Evolutionary conservation across 2,113 vertebrate genomes (phyloP), one percentile per base, ranked within the genome.

Genomic region (Lichenostomus cassidix): DNA sequence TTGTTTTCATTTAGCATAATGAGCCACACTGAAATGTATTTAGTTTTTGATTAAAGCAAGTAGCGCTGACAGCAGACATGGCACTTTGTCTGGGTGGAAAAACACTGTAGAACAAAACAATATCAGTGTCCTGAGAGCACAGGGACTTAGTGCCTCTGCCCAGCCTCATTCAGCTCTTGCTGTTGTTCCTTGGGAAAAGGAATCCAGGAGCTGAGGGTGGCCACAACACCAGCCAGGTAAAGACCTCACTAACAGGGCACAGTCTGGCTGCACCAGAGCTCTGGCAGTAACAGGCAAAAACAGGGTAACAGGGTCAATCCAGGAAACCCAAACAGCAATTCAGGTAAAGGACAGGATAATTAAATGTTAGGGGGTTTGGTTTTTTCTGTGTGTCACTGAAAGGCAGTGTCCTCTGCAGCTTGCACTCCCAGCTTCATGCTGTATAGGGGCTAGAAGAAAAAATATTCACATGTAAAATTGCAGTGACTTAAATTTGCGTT

Each of bases 1-100:
- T 76, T 97, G 87, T 69, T 82, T 95, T 94, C 78, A 92, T 95
- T 96, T 91, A 90, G 88, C 80, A 89, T 94, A 94, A 97, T 79
- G 68, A 94, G 47, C 22, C 56, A 81, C 83, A 20, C 56, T 94
- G 85, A 73, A 95, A 87, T 90, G 52, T 83, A 84, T 65, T 94
- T 94, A 53, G 83, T 73, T 75, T 87, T 94, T 95, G 55, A 97
- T 96, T 91, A 90, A 92, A 95, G 74, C 47, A 80, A 83, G 52
- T 49, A 24, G 8, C 73, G 55, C 81, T 84, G 88, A 83, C 53
- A 88, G 83, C 74, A 90, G 64, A 60, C 22, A 16, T 4, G 13
- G 37, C 23, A 28, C 46, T 90, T 92, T 44, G 35, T 92, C 42
- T 67, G 33, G 27, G 64, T 69, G 44, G 59, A 3, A 29, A 50